A percentile compares a stretch with the other conserved stretches of the same genome.
Evolutionary conservation across 2,113 vertebrate species (phyloP).

Genomic region (Rhizomys pruinosus): DNA sequence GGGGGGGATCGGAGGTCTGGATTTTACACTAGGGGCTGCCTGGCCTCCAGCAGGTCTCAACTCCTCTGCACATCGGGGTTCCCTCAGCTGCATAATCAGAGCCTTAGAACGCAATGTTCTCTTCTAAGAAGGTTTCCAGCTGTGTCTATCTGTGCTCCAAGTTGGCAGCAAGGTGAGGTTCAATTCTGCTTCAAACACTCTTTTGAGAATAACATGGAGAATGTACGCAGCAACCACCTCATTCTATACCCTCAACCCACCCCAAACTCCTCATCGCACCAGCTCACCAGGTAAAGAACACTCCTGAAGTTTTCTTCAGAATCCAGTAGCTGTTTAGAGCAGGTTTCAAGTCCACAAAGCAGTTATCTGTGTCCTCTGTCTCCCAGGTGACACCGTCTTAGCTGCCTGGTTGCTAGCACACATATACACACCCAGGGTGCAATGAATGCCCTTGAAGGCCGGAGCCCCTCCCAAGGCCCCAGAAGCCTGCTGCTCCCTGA

Average conservation of each 20-base stretch:
- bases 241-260: not conserved
- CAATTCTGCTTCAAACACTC: not conserved
- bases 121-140: not conserved
- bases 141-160: not conserved
- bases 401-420: not conserved
- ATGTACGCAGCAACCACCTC: not conserved
- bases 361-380: constrained; percentile 17
- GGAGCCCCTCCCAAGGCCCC: not conserved
- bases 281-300: constrained; percentile 40
- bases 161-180: not conserved
- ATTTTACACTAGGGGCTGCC: not conserved
- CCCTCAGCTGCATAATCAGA: not conserved
- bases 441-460: not conserved
- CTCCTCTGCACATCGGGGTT: accelerated
- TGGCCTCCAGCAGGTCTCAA: not conserved
- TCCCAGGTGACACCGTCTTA: constrained; percentile 63
- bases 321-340: not conserved
- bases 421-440: not conserved
- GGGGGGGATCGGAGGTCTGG: not conserved
- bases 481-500: not conserved
- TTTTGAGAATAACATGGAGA: not conserved
- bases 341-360: constrained; percentile 1
- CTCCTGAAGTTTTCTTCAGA: constrained; percentile 1
- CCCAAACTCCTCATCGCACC: not conserved
- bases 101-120: not conserved